These are phyloP conservation scores for Tetramorium parvispinum DNA, from an alignment of 1,140 invertebrate genomes.

Conservation along the genomic window DNA sequence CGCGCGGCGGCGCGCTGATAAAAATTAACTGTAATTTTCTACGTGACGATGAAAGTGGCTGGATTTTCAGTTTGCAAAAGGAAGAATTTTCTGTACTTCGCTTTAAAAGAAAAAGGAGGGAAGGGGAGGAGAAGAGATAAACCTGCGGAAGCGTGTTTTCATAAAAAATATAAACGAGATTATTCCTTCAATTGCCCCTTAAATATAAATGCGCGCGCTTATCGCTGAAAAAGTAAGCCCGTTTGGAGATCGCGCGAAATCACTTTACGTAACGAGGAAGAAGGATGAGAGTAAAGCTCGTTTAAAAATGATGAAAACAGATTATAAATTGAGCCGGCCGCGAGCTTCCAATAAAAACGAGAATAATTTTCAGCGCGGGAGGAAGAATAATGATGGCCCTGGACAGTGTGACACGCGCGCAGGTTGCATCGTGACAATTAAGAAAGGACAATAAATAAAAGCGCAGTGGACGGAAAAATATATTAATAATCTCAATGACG, in stretches of 20 bases:
- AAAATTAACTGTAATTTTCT: slow-evolving; percentile 25
- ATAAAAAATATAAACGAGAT: slow-evolving; percentile 17
- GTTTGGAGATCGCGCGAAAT: slow-evolving; percentile 24
- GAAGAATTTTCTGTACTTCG: background rate
- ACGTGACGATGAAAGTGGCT: background rate
- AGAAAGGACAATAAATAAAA: background rate
- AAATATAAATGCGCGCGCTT: slow-evolving; percentile 16
- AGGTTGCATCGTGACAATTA: slow-evolving; percentile 5
- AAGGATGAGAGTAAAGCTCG: background rate
- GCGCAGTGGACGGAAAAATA: background rate
- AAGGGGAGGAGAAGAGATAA: background rate
- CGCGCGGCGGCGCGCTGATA: background rate
- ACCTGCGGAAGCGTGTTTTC: background rate
- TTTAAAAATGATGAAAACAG: slow-evolving; percentile 44
- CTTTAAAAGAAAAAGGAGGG: background rate
- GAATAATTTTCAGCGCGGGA: slow-evolving; percentile 19
- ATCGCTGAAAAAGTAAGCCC: slow-evolving; percentile 26
- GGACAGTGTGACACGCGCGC: background rate
- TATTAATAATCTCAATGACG: slow-evolving; percentile 23
- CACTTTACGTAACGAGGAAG: background rate
- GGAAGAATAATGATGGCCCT: slow-evolving; percentile 37
- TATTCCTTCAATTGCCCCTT: slow-evolving; percentile 31
- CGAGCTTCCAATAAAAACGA: slow-evolving; percentile 3
- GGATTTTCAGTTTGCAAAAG: slow-evolving; percentile 3
- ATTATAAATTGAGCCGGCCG: slow-evolving; percentile 37